A percentile compares a stretch with the other conserved stretches of the same genome.
Conservation (phyloP, 2,113 vertebrate species). For the Nansenia antarctica region DNA sequence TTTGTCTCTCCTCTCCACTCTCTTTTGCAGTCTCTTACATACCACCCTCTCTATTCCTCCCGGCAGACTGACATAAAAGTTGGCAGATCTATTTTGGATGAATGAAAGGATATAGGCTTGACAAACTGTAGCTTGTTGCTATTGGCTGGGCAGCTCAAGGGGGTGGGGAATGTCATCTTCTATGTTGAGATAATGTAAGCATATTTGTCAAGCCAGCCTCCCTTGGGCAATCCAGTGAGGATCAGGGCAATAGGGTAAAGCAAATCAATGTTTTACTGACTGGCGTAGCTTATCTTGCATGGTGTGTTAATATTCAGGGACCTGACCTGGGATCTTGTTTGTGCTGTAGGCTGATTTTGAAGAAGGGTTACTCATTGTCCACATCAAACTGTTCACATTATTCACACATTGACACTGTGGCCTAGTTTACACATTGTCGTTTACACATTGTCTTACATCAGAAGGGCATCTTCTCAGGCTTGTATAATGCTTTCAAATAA, state of each 20-base stretch:
- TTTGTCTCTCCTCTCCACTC: neutral
- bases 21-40: neutral
- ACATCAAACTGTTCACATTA: neutral
- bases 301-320: neutral
- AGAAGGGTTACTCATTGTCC: neutral
- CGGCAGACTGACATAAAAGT: neutral
- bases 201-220: neutral
- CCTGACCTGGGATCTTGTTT: neutral
- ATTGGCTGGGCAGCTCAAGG: slow-evolving; percentile 39
- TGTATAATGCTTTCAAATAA: too few species aligned
- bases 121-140: slow-evolving; percentile 18
- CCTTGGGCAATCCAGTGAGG: slow-evolving; percentile 8
- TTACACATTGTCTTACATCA: too few species aligned
- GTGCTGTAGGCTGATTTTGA: slow-evolving; percentile 4
- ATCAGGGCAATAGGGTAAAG: slow-evolving; percentile 29
- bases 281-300: slow-evolving; percentile 32
- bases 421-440: neutral
- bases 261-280: slow-evolving; percentile 52
- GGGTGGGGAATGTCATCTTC: slow-evolving; percentile 39
- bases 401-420: neutral
- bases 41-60: neutral
- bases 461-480: too few species aligned
- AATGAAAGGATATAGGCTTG: slow-evolving; percentile 46
- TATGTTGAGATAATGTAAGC: neutral
- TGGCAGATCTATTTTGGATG: slow-evolving; percentile 24